phyloP scores from a whole-genome alignment of 2,888 invertebrate species.

The Melipona bicolor region DNA sequence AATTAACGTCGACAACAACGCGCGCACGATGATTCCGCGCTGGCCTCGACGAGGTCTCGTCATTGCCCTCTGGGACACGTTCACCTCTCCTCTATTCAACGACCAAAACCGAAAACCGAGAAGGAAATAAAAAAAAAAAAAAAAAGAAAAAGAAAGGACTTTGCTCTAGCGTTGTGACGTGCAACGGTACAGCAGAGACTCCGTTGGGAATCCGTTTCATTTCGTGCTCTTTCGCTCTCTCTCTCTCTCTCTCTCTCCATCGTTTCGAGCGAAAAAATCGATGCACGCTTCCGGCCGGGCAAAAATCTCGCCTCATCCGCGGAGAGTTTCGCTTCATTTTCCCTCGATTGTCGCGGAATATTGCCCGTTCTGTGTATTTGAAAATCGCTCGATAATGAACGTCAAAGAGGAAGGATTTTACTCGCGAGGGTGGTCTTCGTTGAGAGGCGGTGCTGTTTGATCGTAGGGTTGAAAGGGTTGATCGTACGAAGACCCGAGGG shows the following conservation, averaged over 20 bases:
- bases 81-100: not conserved
- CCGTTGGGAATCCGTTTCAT: conserved; percentile 24
- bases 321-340: not conserved
- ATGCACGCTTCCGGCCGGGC: conserved; percentile 1
- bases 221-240: not conserved
- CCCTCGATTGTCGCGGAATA: not conserved
- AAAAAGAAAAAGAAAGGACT: not conserved
- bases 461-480: no score
- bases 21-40: conserved; percentile 45
- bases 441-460: not conserved
- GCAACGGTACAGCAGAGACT: not conserved
- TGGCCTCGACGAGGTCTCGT: not conserved
- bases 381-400: not conserved
- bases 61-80: not conserved
- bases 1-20: conserved; percentile 58
- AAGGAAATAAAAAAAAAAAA: not conserved
- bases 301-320: not conserved
- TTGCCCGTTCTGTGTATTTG: not conserved
- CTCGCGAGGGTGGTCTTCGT: not conserved
- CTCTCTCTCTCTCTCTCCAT: not conserved
- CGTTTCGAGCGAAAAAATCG: conserved; percentile 27
- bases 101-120: no score
- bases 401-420: not conserved
- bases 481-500: no score
- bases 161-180: conserved; percentile 10